A percentile compares a stretch with the other conserved stretches of the same genome.
These are phyloP conservation scores for Caenorhabditis sp. DNA, from an alignment of 2,888 invertebrate genomes.

Conservation along the genomic window DNA sequence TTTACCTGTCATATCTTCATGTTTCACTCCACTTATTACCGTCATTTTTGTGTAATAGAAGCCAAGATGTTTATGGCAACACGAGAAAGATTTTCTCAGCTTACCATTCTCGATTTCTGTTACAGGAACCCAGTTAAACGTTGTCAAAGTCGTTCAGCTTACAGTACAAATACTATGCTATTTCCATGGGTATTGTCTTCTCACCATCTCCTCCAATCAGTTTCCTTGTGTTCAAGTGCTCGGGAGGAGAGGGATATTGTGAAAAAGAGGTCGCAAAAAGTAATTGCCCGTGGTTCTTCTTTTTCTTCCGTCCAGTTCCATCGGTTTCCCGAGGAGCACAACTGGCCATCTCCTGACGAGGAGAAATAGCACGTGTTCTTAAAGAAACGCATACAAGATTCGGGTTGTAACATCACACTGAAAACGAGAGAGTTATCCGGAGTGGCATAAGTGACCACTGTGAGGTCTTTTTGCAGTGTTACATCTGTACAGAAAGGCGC, in stretches of 20 bases:
- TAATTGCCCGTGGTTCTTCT: conserved; percentile 26
- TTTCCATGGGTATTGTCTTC: no score
- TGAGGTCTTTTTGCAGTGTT: conserved; percentile 43
- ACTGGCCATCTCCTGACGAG: conserved; percentile 29
- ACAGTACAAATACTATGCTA: conserved; percentile 21
- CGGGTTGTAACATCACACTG: conserved; percentile 61
- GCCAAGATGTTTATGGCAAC: no score
- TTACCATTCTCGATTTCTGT: no score
- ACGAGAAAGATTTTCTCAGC: no score
- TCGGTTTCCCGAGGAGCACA: conserved; percentile 41
- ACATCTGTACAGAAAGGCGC: conserved; percentile 30
- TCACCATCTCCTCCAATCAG: conserved; percentile 9
- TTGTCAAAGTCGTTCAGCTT: no score
- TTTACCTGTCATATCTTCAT: no score
- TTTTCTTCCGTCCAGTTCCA: conserved; percentile 1
- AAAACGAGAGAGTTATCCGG: conserved; percentile 53
- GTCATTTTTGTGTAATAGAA: no score
- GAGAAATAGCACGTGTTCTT: conserved; percentile 6
- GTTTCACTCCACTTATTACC: no score
- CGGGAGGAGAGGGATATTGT: conserved; percentile 7
- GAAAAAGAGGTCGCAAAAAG: conserved; percentile 52
- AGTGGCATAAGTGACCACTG: conserved; percentile 46
- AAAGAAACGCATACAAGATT: conserved; percentile 34
- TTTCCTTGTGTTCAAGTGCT: conserved; percentile 39
- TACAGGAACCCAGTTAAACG: no score